A percentile compares a stretch with the other conserved stretches of the same genome.
phyloP scores from a whole-genome alignment of 2,888 invertebrate species.

The Spisula subtruncata region DNA sequence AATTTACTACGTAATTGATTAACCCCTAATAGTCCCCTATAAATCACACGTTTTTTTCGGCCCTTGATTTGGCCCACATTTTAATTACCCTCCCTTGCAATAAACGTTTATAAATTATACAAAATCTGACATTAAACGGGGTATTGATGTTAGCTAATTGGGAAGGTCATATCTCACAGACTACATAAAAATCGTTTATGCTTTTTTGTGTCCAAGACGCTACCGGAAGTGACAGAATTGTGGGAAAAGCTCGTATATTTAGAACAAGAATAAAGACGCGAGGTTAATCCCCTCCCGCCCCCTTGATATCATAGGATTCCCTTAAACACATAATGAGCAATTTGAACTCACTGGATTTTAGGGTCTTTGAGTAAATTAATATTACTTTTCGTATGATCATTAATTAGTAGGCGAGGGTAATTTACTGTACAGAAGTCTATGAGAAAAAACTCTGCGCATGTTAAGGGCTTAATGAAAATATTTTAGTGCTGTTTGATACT shows the following conservation, averaged over 20 bases:
- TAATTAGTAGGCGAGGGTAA: background rate
- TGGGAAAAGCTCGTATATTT: slow-evolving; percentile 5
- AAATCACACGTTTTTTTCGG: background rate
- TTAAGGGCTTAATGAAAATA: background rate
- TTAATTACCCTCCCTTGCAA: background rate
- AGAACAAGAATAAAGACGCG: background rate
- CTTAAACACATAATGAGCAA: slow-evolving; percentile 3
- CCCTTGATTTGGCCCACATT: slow-evolving; percentile 6
- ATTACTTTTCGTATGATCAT: slow-evolving; percentile 24
- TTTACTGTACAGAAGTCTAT: background rate
- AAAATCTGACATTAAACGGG: background rate
- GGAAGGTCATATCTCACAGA: slow-evolving; percentile 23
- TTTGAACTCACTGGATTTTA: background rate
- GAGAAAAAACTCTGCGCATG: background rate
- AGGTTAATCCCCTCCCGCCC: slow-evolving; percentile 24
- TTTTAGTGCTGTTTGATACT: background rate
- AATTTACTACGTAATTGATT: background rate
- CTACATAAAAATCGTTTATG: background rate
- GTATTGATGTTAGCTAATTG: slow-evolving; percentile 21
- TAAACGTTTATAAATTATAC: slow-evolving; percentile 24
- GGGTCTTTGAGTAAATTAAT: slow-evolving; percentile 28
- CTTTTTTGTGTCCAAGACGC: background rate
- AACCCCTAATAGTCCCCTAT: background rate
- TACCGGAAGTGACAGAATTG: slow-evolving; percentile 20
- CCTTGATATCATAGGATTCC: background rate